These are phyloP conservation scores for Trichopoda pennipes DNA, from an alignment of 2,888 invertebrate genomes.

Conservation along the genomic window DNA sequence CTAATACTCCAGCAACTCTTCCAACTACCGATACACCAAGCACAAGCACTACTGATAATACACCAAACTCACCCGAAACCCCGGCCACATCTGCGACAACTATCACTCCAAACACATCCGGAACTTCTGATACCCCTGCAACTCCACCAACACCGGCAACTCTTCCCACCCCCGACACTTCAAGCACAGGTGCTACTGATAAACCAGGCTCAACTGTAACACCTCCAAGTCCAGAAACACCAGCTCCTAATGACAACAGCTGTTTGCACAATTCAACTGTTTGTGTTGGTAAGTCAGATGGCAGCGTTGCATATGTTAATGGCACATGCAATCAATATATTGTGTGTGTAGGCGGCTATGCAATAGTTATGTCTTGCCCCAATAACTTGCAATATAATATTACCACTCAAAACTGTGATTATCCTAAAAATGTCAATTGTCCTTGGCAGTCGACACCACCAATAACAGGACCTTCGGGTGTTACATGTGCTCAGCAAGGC, in stretches of 20 bases:
- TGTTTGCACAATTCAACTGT: constrained; percentile 19
- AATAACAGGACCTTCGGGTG: constrained; percentile 71
- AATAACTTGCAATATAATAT: constrained; percentile 72
- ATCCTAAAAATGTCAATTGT: constrained; percentile 72
- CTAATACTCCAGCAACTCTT: background rate
- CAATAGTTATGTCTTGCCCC: constrained; percentile 71
- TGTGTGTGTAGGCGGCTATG: constrained; percentile 70
- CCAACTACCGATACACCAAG: constrained; percentile 1
- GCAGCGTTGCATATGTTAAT: constrained; percentile 28
- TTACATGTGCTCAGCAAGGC: constrained; percentile 39
- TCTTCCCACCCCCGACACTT: constrained; percentile 9
- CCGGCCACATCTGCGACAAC: constrained; percentile 19
- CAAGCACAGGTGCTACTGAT: constrained; percentile 3
- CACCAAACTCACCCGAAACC: background rate
- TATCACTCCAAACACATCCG: background rate
- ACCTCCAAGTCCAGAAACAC: background rate
- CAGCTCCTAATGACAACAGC: background rate
- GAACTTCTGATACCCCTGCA: constrained; percentile 2
- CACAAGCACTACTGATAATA: background rate
- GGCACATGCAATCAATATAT: constrained; percentile 67
- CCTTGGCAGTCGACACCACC: constrained; percentile 49
- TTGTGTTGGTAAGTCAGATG: constrained; percentile 46
- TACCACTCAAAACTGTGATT: constrained; percentile 68
- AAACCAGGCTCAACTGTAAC: background rate
- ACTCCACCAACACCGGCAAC: background rate